These are phyloP conservation scores for Myotis lucifugus DNA, from an alignment of 2,113 vertebrate genomes.

Conservation along the genomic window DNA sequence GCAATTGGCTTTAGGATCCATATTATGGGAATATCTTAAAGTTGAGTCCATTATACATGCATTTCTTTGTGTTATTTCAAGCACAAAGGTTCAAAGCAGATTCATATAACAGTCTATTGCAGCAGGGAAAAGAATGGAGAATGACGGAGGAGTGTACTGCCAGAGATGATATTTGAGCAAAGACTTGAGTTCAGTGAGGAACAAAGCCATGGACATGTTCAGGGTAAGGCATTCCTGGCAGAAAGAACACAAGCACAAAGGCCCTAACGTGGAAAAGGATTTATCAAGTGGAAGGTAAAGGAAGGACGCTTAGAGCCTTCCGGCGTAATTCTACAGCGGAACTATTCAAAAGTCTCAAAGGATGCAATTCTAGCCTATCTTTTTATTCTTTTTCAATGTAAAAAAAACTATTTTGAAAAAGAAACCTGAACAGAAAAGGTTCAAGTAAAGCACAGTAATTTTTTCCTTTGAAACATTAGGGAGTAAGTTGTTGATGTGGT, in stretches of 20 bases:
- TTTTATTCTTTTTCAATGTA: neutral
- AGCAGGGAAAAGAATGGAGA: neutral
- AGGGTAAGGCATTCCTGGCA: neutral
- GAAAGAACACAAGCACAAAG: neutral
- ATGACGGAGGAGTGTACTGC: neutral
- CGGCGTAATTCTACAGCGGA: neutral
- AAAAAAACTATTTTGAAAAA: neutral
- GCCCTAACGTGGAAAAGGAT: neutral
- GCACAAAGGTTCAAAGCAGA: neutral
- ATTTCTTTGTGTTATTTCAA: conserved; percentile 39
- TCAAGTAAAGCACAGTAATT: neutral
- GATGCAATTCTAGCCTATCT: neutral
- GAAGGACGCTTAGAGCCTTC: neutral
- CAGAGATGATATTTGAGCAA: neutral
- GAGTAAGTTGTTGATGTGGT: neutral
- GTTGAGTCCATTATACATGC: neutral
- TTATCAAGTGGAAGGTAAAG: neutral
- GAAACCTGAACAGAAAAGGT: neutral
- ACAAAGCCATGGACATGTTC: neutral
- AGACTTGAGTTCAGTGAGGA: neutral
- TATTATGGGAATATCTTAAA: neutral
- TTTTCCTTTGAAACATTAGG: neutral
- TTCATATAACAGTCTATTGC: neutral
- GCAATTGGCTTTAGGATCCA: conserved; percentile 5
- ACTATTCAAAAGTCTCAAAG: neutral